Base-by-base conservation (phyloP, 2,888 invertebrate genomes). In the Cacoxenus indagator region DNA sequence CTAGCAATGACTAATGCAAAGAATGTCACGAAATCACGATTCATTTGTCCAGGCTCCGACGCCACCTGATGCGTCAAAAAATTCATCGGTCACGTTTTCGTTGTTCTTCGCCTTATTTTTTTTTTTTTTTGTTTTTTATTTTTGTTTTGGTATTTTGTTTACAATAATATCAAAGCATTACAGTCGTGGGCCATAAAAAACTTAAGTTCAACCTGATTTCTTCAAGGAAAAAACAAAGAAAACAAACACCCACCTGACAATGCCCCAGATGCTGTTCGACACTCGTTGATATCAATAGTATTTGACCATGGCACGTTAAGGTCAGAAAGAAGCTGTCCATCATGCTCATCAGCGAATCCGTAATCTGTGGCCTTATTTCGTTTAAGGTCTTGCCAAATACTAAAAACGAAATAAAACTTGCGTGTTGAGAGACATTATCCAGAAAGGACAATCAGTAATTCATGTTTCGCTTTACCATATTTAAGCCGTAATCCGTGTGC, bases 191-290 rank as follows among this genome's bases (percentile, higher is more conserved):
- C n/a, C n/a, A n/a, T n/a, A n/a, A n/a, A n/a, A n/a, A n/a, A n/a
- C n/a, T n/a, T n/a, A n/a, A n/a, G n/a, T n/a, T n/a, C n/a, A n/a
- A n/a, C n/a, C n/a, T n/a, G n/a, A n/a, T n/a, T n/a, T n/a, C n/a
- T n/a, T n/a, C n/a, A n/a, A n/a, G n/a, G n/a, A n/a, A n/a, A n/a
- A n/a, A n/a, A n/a, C n/a, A n/a, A n/a, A n/a, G n/a, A 26, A 2
- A 9, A 48, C 19, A 19, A 2, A 1, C n/a, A 70, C 86, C 89
- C 88, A 94, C 94, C 91, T 94, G 93, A 79, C 94, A 92, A 88
- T 96, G 94, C 68, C 97, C 97, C 76, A 97, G 90, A 79, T 95
- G 91, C 79, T 93, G 92, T 87, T 96, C 95, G 29, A 97, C 91
- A 76, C 94, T 94, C 65, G 93, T 93, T 31, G 97, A 96, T 37